Base-by-base conservation (phyloP, 92 coral and sea anemone genomes). In the Epizoanthus rinbou region DNA sequence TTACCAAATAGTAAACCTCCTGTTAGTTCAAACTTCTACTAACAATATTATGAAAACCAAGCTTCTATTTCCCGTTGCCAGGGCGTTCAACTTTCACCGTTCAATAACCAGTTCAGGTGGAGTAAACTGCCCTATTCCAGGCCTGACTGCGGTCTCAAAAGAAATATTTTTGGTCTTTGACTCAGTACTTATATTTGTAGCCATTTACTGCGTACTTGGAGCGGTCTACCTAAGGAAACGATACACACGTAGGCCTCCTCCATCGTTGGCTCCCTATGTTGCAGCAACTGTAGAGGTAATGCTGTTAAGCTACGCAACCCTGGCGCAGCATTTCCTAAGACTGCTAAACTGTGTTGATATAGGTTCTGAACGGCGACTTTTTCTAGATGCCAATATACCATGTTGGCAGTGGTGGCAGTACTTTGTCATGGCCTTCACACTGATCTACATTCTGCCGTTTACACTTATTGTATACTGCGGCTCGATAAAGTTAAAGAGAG, bases 1-100 rank as follows among this genome's bases (percentile, higher is more conserved):
- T 65, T 78, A 78, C 39, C 83, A 78, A 25, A 78, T 78, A 13
- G 22, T 65, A 10, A 52, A 78, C 22, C 83, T 78, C 37, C 23
- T 78, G 25, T 25, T 78, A 18, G 21, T 64, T 41, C 21, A 60
- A 14, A 31, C 35, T 64, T 56, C 60, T 23, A 15, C 17, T 45
- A 37, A 75, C 3, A 50, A 25, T 16, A 37, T 16, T 53, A 23
- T 22, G 16, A 19, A 59, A 56, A 25, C 28, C 22, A 78, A 78
- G 23, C 8, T 78, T 5, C 60, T 78, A 14, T 19, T 65, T 13
- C 9, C 45, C 41, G 23, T 23, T 5, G 24, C 59, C 23, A 64
- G 69, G 18, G 43, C 59, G 5, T 78, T 78, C 75, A 60, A 78
- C 64, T 74, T 74, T 37, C 60, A 74, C 53, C 10, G 10, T 35